Conservation (phyloP, 2,113 vertebrate species). For the Gila orcuttii region DNA sequence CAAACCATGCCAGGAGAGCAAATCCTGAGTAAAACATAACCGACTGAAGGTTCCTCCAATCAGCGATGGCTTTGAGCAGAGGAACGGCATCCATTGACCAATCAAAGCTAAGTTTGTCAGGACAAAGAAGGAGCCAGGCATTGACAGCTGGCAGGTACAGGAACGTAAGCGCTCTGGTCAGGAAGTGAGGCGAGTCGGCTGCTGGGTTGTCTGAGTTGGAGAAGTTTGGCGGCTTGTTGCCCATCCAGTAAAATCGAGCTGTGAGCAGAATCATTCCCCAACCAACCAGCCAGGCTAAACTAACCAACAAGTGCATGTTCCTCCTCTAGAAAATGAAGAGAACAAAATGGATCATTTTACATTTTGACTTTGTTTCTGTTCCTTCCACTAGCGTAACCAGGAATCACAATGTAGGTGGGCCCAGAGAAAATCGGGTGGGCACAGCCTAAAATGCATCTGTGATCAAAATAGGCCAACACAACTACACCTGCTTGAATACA, state of each 20-base stretch:
- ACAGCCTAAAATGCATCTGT: no score
- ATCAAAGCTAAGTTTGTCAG: slow-evolving; percentile 95
- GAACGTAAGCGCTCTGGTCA: slow-evolving; percentile 89
- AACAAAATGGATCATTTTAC: neutral
- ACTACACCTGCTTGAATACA: no score
- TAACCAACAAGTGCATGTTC: slow-evolving; percentile 84
- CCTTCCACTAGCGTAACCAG: no score
- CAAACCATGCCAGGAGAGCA: slow-evolving; percentile 80
- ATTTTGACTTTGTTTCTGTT: neutral
- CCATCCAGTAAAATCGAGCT: slow-evolving; percentile 97
- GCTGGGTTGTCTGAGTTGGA: slow-evolving; percentile 98
- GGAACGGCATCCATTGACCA: slow-evolving; percentile 99
- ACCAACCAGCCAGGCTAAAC: slow-evolving; percentile 82
- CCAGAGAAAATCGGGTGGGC: no score
- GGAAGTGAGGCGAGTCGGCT: slow-evolving; percentile 85
- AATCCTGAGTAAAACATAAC: slow-evolving; percentile 86
- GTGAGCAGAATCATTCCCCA: slow-evolving; percentile 87
- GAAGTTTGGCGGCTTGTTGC: slow-evolving; percentile 97
- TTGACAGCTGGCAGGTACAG: slow-evolving; percentile 91
- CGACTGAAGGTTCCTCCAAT: slow-evolving; percentile 91
- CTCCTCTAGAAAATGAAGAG: slow-evolving; percentile 76
- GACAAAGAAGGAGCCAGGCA: slow-evolving; percentile 94
- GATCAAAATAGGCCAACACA: no score
- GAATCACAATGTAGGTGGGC: no score
- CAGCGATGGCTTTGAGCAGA: slow-evolving; percentile 82